Conservation (phyloP, 1,140 invertebrate genomes). For the Hyphantria cunea region DNA sequence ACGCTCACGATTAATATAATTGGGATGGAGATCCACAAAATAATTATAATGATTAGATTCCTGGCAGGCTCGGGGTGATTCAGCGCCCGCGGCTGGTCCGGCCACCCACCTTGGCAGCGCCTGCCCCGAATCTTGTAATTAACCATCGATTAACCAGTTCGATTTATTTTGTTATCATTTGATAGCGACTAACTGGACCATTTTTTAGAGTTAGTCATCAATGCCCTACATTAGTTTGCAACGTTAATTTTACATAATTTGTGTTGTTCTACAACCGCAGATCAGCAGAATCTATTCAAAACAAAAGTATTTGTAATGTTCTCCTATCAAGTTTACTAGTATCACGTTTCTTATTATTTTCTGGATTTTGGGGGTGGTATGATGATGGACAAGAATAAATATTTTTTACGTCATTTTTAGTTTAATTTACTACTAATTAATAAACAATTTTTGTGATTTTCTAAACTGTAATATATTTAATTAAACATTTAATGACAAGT, state of each 20-base stretch:
- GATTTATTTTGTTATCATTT: conserved; percentile 46
- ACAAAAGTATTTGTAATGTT: no score
- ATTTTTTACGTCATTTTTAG: no score
- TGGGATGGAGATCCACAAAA: conserved; percentile 36
- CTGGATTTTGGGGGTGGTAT: no score
- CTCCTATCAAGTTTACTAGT: no score
- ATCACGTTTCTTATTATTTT: no score
- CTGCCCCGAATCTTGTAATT: conserved; percentile 46
- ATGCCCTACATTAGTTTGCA: conserved; percentile 24
- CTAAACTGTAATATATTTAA: no score
- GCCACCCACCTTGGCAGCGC: conserved; percentile 45
- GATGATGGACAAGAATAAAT: no score
- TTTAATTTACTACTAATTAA: no score
- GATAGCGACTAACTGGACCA: conserved; percentile 37
- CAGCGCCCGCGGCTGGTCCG: conserved; percentile 33
- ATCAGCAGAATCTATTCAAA: no score
- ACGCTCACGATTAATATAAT: conserved; percentile 40
- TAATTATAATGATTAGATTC: conserved; percentile 50
- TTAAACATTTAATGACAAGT: no score
- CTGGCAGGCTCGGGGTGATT: conserved; percentile 32
- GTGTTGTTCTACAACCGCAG: not conserved
- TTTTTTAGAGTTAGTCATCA: conserved; percentile 28
- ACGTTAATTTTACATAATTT: not conserved
- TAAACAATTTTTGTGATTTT: no score
- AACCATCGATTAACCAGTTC: conserved; percentile 47